Conservation (phyloP, 2,797 vertebrate species). For the Coranthus polyacanthus region DNA sequence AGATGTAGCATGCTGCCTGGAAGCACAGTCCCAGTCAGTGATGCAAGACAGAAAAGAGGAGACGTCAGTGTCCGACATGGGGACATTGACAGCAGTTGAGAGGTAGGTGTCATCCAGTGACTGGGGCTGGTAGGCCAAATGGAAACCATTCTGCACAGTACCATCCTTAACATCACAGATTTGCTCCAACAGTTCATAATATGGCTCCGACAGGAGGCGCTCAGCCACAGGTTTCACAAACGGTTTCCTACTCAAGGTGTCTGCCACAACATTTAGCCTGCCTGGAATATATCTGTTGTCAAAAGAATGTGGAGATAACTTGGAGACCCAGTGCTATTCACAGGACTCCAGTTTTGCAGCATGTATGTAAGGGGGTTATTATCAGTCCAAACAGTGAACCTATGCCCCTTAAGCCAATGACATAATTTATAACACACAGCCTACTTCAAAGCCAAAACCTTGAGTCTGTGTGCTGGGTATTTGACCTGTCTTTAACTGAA, state of each 20-base stretch:
- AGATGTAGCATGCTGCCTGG: not conserved
- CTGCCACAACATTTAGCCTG: conserved; percentile 19
- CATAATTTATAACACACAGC: conserved; percentile 31
- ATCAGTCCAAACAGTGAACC: conserved; percentile 22
- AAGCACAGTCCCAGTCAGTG: not conserved
- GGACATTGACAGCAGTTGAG: not conserved
- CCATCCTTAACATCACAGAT: not conserved
- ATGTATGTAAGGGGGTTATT: conserved; percentile 28
- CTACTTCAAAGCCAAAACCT: conserved; percentile 32
- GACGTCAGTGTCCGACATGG: not conserved
- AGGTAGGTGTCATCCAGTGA: not conserved
- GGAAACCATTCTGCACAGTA: not conserved
- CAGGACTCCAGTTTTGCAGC: conserved; percentile 34
- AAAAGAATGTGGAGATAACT: conserved; percentile 26
- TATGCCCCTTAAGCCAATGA: conserved; percentile 12
- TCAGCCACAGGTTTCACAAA: not conserved
- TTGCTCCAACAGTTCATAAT: not conserved
- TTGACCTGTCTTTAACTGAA: conserved; percentile 17
- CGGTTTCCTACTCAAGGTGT: conserved; percentile 21
- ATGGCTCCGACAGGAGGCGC: not conserved
- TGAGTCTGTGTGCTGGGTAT: conserved; percentile 33
- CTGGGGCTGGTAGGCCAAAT: not conserved
- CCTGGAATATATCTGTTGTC: conserved; percentile 35
- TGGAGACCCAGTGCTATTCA: conserved; percentile 34
- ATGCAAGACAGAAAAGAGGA: not conserved